These are phyloP conservation scores for Chelonia mydas DNA, from an alignment of 2,797 vertebrate genomes.

Conservation along the genomic window DNA sequence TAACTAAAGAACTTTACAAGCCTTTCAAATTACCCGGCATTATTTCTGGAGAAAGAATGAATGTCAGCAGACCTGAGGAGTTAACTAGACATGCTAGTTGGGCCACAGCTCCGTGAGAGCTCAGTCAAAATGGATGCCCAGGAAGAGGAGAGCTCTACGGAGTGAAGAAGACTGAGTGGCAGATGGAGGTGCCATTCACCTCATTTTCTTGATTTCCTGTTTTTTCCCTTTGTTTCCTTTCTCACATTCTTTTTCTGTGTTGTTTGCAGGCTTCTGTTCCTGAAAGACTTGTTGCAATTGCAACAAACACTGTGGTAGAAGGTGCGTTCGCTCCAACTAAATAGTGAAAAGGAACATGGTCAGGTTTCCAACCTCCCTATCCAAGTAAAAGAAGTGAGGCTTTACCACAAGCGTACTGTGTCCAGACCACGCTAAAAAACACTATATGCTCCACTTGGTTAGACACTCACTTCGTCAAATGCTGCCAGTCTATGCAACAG, in stretches of 20 bases:
- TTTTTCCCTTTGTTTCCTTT: accelerated
- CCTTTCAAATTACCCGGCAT: accelerated
- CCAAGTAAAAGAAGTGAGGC: neutral
- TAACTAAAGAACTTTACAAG: neutral
- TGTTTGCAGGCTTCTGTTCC: neutral
- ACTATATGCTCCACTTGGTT: neutral
- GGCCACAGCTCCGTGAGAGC: neutral
- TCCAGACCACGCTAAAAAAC: neutral
- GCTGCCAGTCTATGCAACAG: neutral
- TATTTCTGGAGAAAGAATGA: neutral
- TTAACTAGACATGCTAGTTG: neutral
- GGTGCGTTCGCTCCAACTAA: neutral
- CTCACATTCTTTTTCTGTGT: neutral
- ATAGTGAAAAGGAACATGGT: neutral
- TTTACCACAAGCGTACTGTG: accelerated
- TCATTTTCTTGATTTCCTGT: neutral
- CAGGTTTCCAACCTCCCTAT: neutral
- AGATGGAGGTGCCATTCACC: neutral
- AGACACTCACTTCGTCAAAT: neutral
- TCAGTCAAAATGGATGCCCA: neutral
- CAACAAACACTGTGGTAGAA: neutral
- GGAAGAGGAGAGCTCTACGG: neutral
- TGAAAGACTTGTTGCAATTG: neutral
- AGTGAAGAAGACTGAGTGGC: neutral
- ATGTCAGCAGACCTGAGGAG: neutral